A percentile compares a stretch with the other conserved stretches of the same genome.
Conservation (phyloP, 2,888 invertebrate genomes). For the Allolobophora icterica region DNA sequence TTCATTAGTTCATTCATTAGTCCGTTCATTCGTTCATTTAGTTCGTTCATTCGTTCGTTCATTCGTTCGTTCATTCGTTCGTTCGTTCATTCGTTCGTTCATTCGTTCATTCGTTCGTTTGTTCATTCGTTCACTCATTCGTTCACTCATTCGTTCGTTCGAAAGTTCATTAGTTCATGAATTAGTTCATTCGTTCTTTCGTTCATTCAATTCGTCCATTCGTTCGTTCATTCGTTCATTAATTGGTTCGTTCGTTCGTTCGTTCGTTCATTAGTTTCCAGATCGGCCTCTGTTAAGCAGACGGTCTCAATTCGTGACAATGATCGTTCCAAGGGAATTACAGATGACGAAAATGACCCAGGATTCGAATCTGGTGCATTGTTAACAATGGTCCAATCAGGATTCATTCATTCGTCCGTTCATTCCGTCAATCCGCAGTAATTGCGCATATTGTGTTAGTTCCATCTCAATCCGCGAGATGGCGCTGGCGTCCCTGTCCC, state of each 20-base stretch:
- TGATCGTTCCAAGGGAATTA: background rate
- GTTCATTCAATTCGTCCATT: too few species aligned
- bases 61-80: background rate
- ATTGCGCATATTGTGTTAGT: background rate
- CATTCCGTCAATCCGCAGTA: background rate
- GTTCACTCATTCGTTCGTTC: background rate
- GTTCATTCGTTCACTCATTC: background rate
- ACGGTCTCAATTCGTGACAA: too few species aligned
- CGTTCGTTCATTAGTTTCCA: too few species aligned
- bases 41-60: background rate
- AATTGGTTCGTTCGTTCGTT: too few species aligned
- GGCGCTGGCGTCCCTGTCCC: background rate
- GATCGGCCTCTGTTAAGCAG: too few species aligned
- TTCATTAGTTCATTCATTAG: too few species aligned
- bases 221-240: too few species aligned
- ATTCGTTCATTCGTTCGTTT: background rate
- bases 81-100: background rate
- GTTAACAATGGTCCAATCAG: background rate
- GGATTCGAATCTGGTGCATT: background rate
- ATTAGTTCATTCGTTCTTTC: background rate
- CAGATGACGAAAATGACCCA: background rate
- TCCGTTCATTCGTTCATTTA: too few species aligned
- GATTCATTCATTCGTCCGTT: too few species aligned
- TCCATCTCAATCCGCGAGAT: background rate
- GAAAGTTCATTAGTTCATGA: too few species aligned